These are phyloP conservation scores for Drosophila ezoana DNA, from an alignment of 2,888 invertebrate genomes.

Conservation along the genomic window DNA sequence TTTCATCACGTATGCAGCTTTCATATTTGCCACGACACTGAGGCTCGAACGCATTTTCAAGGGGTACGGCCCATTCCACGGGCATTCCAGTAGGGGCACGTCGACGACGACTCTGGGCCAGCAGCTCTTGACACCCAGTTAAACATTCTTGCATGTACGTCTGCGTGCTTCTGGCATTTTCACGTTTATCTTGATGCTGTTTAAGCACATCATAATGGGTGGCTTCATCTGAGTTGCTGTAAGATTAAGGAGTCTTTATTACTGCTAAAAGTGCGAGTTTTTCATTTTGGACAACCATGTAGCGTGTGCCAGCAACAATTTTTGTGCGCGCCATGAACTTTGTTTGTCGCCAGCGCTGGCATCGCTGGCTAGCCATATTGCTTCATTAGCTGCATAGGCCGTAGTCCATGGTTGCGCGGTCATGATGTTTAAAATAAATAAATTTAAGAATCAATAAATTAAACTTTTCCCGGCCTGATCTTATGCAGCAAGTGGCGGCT, in stretches of 20 bases:
- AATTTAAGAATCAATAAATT: neutral
- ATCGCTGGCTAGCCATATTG: conserved; percentile 11
- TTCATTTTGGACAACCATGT: conserved; percentile 33
- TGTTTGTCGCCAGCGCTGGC: conserved; percentile 20
- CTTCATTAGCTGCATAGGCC: conserved; percentile 36
- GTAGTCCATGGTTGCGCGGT: conserved; percentile 6
- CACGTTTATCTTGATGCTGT: conserved; percentile 49
- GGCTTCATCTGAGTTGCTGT: conserved; percentile 30
- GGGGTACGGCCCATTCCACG: neutral
- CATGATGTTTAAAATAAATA: conserved; percentile 9
- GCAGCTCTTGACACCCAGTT: conserved; percentile 16
- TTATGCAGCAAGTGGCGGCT: conserved; percentile 5
- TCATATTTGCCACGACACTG: conserved; percentile 50
- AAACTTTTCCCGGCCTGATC: conserved; percentile 37
- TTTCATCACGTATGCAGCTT: conserved; percentile 41
- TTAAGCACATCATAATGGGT: conserved; percentile 11
- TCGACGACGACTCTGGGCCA: conserved; percentile 25
- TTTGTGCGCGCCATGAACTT: conserved; percentile 68
- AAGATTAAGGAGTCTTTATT: neutral
- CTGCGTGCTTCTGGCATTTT: conserved; percentile 1
- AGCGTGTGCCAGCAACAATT: conserved; percentile 52
- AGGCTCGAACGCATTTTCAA: conserved; percentile 20
- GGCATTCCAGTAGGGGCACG: neutral
- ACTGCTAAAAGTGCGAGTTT: neutral
- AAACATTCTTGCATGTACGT: conserved; percentile 37